A percentile compares a stretch with the other conserved stretches of the same genome.
These are phyloP conservation scores for Drosophila eohydei DNA, from an alignment of 2,888 invertebrate genomes.

Conservation along the genomic window DNA sequence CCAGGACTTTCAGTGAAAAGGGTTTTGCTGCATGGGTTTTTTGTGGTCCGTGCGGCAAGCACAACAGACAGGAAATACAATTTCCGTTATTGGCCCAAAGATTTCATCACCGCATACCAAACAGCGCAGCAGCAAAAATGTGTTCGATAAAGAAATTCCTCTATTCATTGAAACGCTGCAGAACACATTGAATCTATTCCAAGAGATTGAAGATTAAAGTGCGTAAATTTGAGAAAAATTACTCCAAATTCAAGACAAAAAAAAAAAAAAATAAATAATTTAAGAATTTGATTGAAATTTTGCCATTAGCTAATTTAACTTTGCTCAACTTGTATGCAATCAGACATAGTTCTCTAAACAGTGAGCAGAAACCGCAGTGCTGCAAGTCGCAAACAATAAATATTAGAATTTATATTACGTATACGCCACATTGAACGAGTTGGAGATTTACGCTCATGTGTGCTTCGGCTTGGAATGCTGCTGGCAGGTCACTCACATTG, in stretches of 20 bases:
- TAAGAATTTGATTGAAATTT: background rate
- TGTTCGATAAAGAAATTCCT: background rate
- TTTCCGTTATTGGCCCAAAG: conserved; percentile 53
- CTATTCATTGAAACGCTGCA: background rate
- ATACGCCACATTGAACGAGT: conserved; percentile 38
- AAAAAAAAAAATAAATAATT: background rate
- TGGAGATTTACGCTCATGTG: conserved; percentile 34
- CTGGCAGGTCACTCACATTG: conserved; percentile 41
- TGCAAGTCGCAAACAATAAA: background rate
- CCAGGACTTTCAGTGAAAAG: conserved; percentile 30
- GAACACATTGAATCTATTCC: background rate
- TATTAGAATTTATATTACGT: conserved; percentile 35
- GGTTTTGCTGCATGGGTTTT: conserved; percentile 20
- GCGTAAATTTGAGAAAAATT: background rate
- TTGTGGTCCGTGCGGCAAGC: conserved; percentile 11
- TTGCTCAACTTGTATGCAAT: background rate
- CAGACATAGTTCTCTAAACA: background rate
- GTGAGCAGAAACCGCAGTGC: background rate
- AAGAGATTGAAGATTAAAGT: background rate
- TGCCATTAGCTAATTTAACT: background rate
- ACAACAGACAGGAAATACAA: conserved; percentile 58
- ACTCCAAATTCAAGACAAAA: too few species aligned
- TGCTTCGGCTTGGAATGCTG: conserved; percentile 36
- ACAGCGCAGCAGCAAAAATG: background rate
- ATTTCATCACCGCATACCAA: conserved; percentile 20